Conservation (phyloP, 2,888 invertebrate genomes). For the Itoplectis maculator region DNA sequence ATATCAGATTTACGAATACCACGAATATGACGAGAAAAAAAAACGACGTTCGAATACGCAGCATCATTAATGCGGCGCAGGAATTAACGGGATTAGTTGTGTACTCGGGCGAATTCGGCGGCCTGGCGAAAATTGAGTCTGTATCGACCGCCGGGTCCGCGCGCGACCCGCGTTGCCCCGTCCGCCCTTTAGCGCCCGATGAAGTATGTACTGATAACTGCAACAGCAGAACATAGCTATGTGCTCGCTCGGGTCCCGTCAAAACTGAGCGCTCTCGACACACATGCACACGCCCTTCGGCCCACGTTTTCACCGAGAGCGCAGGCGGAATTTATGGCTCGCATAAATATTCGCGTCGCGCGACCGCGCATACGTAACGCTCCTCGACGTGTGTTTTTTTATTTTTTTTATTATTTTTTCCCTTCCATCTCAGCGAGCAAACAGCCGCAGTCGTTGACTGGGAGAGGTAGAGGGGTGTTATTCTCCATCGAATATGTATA, state of each 20-base stretch:
- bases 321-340: constrained; percentile 47
- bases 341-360: constrained; percentile 48
- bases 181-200: background rate
- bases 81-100: no score
- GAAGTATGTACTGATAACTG: constrained; percentile 22
- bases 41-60: no score
- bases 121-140: background rate
- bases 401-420: background rate
- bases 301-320: constrained; percentile 31
- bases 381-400: constrained; percentile 24
- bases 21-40: background rate
- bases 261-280: constrained; percentile 24
- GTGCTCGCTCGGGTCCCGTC: background rate
- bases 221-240: constrained; percentile 7
- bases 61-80: no score
- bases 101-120: background rate
- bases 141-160: background rate
- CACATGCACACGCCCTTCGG: constrained; percentile 27
- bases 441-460: constrained; percentile 20
- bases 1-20: background rate
- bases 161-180: background rate
- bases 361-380: constrained; percentile 31
- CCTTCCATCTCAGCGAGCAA: constrained; percentile 22
- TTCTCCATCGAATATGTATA: background rate
- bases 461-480: no score